Percentiles rank a stretch among this genome's conserved stretches.
Conservation (phyloP, 2,797 vertebrate species). For the Takifugu rubripes region DNA sequence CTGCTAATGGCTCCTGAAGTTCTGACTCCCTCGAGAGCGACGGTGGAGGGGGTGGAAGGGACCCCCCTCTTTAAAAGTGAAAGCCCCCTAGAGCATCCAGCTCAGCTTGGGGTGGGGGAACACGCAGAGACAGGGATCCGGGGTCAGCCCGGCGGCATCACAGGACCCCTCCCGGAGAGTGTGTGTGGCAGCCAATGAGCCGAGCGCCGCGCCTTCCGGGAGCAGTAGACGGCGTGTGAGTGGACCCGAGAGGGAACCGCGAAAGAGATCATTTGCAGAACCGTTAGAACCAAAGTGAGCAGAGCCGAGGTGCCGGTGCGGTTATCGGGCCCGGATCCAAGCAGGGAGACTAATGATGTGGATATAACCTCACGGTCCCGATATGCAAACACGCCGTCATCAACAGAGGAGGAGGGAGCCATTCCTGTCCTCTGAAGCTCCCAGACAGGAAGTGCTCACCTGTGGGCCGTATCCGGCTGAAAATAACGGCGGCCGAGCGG, state of each 20-base stretch:
- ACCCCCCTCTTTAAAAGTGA: slow-evolving; percentile 71
- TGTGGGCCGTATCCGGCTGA: slow-evolving; percentile 23
- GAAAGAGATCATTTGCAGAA: slow-evolving; percentile 55
- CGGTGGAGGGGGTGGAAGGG: slow-evolving; percentile 48
- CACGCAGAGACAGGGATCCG: slow-evolving; percentile 55
- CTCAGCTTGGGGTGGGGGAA: slow-evolving; percentile 47
- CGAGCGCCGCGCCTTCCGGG: slow-evolving; percentile 43
- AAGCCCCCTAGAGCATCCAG: slow-evolving; percentile 65
- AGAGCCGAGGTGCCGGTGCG: slow-evolving; percentile 21
- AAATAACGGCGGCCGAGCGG: slow-evolving; percentile 13
- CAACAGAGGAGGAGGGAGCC: slow-evolving; percentile 40
- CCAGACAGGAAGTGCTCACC: slow-evolving; percentile 29
- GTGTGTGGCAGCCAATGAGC: slow-evolving; percentile 62
- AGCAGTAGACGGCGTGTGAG: slow-evolving; percentile 39
- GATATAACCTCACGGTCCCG: slow-evolving; percentile 55
- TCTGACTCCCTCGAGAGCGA: slow-evolving; percentile 60
- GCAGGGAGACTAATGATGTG: slow-evolving; percentile 58
- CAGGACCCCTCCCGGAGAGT: slow-evolving; percentile 28
- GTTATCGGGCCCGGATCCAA: slow-evolving; percentile 56
- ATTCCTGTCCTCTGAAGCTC: slow-evolving; percentile 35
- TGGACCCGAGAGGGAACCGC: slow-evolving; percentile 28
- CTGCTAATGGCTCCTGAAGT: slow-evolving; percentile 66
- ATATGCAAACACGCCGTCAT: slow-evolving; percentile 60
- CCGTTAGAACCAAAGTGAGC: slow-evolving; percentile 51
- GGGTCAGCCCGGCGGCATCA: slow-evolving; percentile 31